These are phyloP conservation scores for Coilia nasus DNA, from an alignment of 2,797 vertebrate species.

Conservation along the genomic window DNA sequence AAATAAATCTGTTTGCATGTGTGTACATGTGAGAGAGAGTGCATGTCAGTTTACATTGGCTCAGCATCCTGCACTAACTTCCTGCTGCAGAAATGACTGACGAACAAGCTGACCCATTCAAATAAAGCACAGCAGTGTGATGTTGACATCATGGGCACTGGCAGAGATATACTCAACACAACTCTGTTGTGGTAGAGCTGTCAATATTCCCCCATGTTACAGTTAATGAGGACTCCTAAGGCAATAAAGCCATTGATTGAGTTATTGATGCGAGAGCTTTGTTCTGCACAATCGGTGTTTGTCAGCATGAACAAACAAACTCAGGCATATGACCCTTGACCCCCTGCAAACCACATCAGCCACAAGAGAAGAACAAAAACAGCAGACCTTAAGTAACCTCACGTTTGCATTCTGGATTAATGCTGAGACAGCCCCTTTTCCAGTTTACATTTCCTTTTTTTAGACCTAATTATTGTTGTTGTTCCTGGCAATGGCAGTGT, in stretches of 20 bases:
- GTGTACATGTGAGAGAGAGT: not conserved
- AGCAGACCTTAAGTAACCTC: not conserved
- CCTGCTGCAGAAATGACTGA: not conserved
- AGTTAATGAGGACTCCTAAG: slow-evolving; percentile 3
- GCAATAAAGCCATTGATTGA: slow-evolving; percentile 8
- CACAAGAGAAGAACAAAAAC: not conserved
- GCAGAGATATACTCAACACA: not conserved
- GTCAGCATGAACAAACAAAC: slow-evolving; percentile 9
- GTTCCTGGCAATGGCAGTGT: not conserved
- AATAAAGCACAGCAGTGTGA: slow-evolving; percentile 8
- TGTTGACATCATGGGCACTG: not conserved
- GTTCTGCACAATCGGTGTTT: slow-evolving; percentile 7
- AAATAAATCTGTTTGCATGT: not conserved
- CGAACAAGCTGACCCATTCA: not conserved
- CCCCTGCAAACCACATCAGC: not conserved
- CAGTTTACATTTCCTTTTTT: not conserved
- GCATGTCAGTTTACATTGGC: not conserved
- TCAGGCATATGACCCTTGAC: not conserved
- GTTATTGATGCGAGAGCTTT: not conserved
- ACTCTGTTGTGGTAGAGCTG: not conserved
- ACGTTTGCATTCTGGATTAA: not conserved
- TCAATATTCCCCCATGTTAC: not conserved
- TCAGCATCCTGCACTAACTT: not conserved
- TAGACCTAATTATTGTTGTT: not conserved
- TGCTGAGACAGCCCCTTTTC: not conserved